A percentile compares a stretch with the other conserved stretches of the same genome.
These are phyloP conservation scores for Cavia aperea DNA, from an alignment of 2,113 vertebrate genomes.

Conservation along the genomic window DNA sequence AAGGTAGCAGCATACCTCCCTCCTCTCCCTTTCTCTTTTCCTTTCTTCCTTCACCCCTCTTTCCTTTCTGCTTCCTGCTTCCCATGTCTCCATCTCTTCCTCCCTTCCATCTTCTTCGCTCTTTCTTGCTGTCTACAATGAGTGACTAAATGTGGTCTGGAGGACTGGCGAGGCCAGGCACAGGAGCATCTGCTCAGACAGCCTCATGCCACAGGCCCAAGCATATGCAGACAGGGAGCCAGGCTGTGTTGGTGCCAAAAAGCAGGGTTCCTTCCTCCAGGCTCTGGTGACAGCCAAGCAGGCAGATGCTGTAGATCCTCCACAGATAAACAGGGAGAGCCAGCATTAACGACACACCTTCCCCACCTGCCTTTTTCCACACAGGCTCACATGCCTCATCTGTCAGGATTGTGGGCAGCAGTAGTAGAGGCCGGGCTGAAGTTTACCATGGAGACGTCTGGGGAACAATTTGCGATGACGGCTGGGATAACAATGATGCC, in stretches of 20 bases:
- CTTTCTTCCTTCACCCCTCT: not conserved
- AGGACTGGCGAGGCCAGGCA: not conserved
- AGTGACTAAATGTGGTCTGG: not conserved
- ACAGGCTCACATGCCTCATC: fast-evolving
- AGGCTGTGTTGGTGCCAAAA: not conserved
- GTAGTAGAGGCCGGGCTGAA: slow-evolving; percentile 80
- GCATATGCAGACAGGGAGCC: fast-evolving
- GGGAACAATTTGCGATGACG: slow-evolving; percentile 90
- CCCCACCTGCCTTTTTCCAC: fast-evolving
- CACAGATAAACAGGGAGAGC: not conserved
- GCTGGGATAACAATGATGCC: slow-evolving; percentile 72
- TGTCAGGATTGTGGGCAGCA: slow-evolving; percentile 53
- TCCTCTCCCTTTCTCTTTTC: not conserved
- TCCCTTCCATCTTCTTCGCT: fast-evolving
- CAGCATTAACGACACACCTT: not conserved
- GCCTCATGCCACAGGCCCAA: not conserved
- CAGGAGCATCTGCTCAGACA: not conserved
- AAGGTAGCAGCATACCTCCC: too few relatives aligned
- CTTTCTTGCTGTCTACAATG: not conserved
- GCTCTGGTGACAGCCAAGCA: not conserved
- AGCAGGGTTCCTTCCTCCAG: not conserved
- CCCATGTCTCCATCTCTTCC: too few relatives aligned
- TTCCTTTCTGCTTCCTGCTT: not conserved
- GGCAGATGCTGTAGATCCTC: not conserved
- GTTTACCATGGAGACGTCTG: slow-evolving; percentile 69